Base-by-base conservation (phyloP, 2,888 invertebrate genomes). In the Eristalinus aeneus region DNA sequence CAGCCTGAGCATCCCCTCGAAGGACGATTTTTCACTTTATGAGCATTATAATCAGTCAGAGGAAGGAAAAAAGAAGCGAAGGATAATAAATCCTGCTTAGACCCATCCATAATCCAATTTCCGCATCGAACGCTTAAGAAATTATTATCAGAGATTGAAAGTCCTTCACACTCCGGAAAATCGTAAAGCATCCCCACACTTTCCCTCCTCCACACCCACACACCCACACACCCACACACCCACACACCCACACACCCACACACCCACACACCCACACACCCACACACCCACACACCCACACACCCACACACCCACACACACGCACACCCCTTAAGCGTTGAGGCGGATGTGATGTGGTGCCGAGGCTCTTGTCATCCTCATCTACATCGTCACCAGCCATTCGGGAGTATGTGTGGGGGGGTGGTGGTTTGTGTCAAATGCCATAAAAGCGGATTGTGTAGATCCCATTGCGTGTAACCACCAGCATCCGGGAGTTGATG, bases 381-480 rank as follows among this genome's bases (percentile, higher is more conserved):
- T 68, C 23, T 53, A 67, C 76, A 80, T 86, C 31, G 72, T 85
- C 81, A 85, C 76, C 85, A 85, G 76, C 72, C 76, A 81, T 85
- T 77, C 8, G 82, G 69, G 27, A 3, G 27, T 27, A 5, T 27
- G 27, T 27, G 27, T 27, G 27, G 27, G 5, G 27, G 27, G 27
- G 27, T 27, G 27, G 86, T 81, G 81, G 86, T 77, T 77, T 86
- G 86, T 77, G 82, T 86, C 86, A 86, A 86, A 82, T 82, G 86
- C 86, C 86, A 86, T 86, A 82, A 86, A 86, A 78, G 82, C 77
- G 82, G 77, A 86, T 86, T 82, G 82, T 86, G 73, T 71, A 31
- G 74, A 86, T 86, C 86, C 86, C 74, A 86, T 86, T 86, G 86
- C 82, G 82, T 86, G 77, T 86, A 82, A 86, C 86, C 86, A 58